A percentile compares a stretch with the other conserved stretches of the same genome.
These are phyloP conservation scores for Drosophila littoralis DNA, from an alignment of 1,140 invertebrate species.

Conservation along the genomic window DNA sequence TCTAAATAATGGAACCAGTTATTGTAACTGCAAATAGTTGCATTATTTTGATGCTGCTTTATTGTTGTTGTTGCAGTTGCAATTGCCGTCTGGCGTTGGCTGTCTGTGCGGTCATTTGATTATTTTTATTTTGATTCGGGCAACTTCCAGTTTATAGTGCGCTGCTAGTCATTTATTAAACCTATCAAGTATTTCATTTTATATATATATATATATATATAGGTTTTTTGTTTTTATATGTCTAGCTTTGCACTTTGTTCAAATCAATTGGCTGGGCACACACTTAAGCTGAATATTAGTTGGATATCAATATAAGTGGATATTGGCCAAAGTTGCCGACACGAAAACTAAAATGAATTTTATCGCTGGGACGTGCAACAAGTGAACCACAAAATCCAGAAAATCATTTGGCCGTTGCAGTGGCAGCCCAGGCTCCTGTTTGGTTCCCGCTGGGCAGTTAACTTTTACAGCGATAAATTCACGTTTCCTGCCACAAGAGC, in stretches of 20 bases:
- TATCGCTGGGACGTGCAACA: slow-evolving; percentile 46
- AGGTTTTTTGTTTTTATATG: slow-evolving; percentile 5
- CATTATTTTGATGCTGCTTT: slow-evolving; percentile 32
- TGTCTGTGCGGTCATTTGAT: slow-evolving; percentile 66
- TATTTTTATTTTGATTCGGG: slow-evolving; percentile 76
- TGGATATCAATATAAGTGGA: slow-evolving; percentile 65
- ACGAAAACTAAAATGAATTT: slow-evolving; percentile 51
- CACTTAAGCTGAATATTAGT: slow-evolving; percentile 35
- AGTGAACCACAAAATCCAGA: slow-evolving; percentile 39
- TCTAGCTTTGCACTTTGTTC: slow-evolving; percentile 39
- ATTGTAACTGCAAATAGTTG: slow-evolving; percentile 64
- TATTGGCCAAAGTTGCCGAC: slow-evolving; percentile 48
- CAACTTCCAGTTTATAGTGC: slow-evolving; percentile 71
- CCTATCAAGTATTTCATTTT: slow-evolving; percentile 41
- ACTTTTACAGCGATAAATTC: slow-evolving; percentile 75
- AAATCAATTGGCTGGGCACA: slow-evolving; percentile 26
- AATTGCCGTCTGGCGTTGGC: slow-evolving; percentile 10
- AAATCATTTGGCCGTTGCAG: slow-evolving; percentile 28
- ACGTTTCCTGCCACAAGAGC: slow-evolving; percentile 72
- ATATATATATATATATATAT: neutral
- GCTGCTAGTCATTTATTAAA: slow-evolving; percentile 55
- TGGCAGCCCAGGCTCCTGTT: slow-evolving; percentile 32
- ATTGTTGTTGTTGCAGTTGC: slow-evolving; percentile 25
- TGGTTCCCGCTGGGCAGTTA: slow-evolving; percentile 39
- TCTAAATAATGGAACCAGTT: slow-evolving; percentile 75